A percentile compares a stretch with the other conserved stretches of the same genome.
phyloP scores from a whole-genome alignment of 2,888 invertebrate species.

The Morpho deidamia region DNA sequence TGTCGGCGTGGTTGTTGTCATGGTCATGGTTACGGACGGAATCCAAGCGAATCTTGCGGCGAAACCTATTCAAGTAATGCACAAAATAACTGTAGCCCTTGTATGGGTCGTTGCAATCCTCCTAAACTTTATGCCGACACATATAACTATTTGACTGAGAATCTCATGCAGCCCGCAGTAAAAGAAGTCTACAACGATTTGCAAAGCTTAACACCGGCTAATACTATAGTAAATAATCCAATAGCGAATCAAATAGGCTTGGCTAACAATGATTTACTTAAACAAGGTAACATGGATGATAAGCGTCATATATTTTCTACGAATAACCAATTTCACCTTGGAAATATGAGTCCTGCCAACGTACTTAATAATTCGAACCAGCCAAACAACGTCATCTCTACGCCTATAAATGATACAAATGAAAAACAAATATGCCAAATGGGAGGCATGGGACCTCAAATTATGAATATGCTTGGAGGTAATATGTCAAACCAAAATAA shows the following conservation, averaged over 20 bases:
- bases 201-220: slow-evolving; percentile 49
- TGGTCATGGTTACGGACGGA: slow-evolving; percentile 34
- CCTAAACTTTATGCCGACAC: slow-evolving; percentile 57
- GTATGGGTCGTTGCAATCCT: slow-evolving; percentile 52
- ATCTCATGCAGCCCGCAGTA: slow-evolving; percentile 61
- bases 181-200: slow-evolving; percentile 65
- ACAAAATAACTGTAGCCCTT: slow-evolving; percentile 23
- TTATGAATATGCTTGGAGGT: slow-evolving; percentile 50
- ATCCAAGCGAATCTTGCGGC: slow-evolving; percentile 33
- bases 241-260: slow-evolving; percentile 48
- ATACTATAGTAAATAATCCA: slow-evolving; percentile 53
- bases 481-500: slow-evolving; percentile 20
- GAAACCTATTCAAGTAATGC: slow-evolving; percentile 32
- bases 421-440: slow-evolving; percentile 23
- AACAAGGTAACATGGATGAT: background rate
- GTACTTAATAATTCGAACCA: background rate
- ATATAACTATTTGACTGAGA: slow-evolving; percentile 54
- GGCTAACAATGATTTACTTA: slow-evolving; percentile 6
- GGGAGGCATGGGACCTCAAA: slow-evolving; percentile 53
- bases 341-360: slow-evolving; percentile 8
- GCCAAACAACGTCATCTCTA: slow-evolving; percentile 1
- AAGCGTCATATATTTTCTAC: background rate
- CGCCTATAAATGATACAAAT: slow-evolving; percentile 10
- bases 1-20: slow-evolving; percentile 40
- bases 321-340: slow-evolving; percentile 14